Evolutionary conservation across 2,113 vertebrate genomes (phyloP), one percentile per base, ranked within the genome.

Genomic region (Nicator chloris): DNA sequence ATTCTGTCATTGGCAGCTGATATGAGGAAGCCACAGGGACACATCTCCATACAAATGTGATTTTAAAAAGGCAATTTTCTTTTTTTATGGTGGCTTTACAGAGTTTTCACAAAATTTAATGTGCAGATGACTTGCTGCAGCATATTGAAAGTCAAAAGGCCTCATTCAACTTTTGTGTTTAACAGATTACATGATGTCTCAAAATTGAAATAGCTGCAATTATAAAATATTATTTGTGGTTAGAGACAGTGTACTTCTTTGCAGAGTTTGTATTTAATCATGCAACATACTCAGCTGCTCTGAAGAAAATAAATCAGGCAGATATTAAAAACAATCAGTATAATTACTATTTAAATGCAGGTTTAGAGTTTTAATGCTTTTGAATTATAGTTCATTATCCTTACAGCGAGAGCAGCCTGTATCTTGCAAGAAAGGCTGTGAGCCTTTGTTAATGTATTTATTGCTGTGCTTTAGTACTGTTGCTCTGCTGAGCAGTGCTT

Each of bases 11-110:
- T 97, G 96, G 94, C 96, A 97, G 95, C 82, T 23, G 27, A 92
- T 90, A 66, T 37, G 66, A 96, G 86, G 82, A 97, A 95, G 73
- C 93, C 82, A 96, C 66, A 83, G 92, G 93, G 92, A 93, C 92
- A 90, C 82, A 97, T 97, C 96, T 98, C 97, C 95, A 98, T 98
- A 97, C 92, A 98, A 98, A 98, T 98, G 94, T 72, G 93, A 88
- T 97, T 97, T 97, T 88, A 22, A 93, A 97, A 96, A 91, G 83
- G 80, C 96, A 98, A 96, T 95, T 97, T 97, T 92, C 73, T 70
- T 97, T 88, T 93, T 94, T 91, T 97, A 84, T 92, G 40, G 51
- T 76, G 61, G 31, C 42, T 93, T 95, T 96, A 81, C 65, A 83
- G 90, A 90, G 66, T 96, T 97, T 95, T 93, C 70, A 56, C 75